Percentiles rank a stretch among this genome's conserved stretches.
These are phyloP conservation scores for Peromyscus aztecus DNA, from an alignment of 2,797 vertebrate species.

Conservation along the genomic window DNA sequence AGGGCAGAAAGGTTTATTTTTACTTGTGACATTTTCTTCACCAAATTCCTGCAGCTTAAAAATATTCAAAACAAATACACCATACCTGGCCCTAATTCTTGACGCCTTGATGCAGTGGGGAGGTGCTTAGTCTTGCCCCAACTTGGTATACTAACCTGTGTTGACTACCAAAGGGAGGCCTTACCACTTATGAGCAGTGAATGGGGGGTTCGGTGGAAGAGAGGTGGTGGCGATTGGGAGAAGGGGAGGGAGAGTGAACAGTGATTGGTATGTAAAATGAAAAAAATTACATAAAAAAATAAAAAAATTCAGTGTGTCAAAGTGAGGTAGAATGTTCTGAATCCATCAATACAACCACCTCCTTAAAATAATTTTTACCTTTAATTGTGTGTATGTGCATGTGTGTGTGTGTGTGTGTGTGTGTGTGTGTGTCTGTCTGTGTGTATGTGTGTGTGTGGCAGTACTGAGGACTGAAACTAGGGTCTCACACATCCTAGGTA, in stretches of 20 bases:
- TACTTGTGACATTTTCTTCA: not conserved
- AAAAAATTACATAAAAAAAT: not conserved
- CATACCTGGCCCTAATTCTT: too few species aligned
- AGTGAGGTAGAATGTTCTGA: not conserved
- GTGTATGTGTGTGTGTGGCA: not conserved
- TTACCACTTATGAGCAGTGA: too few species aligned
- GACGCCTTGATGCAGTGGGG: too few species aligned
- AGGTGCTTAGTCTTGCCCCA: too few species aligned
- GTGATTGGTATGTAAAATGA: too few species aligned
- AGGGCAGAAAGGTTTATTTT: not conserved
- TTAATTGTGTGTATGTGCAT: not conserved
- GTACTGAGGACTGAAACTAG: not conserved
- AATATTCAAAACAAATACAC: not conserved
- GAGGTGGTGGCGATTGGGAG: too few species aligned
- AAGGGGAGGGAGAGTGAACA: too few species aligned
- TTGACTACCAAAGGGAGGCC: too few species aligned
- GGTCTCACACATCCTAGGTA: not conserved
- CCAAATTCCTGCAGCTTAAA: not conserved
- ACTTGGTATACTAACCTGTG: too few species aligned
- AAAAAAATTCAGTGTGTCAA: conserved; percentile 24
- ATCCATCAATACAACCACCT: not conserved
- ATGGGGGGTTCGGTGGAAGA: too few species aligned
- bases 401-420: not conserved
- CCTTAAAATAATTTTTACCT: not conserved
- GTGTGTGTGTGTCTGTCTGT: not conserved